Conservation (phyloP, 2,797 vertebrate species). For the Sebastes taczanowskii region DNA sequence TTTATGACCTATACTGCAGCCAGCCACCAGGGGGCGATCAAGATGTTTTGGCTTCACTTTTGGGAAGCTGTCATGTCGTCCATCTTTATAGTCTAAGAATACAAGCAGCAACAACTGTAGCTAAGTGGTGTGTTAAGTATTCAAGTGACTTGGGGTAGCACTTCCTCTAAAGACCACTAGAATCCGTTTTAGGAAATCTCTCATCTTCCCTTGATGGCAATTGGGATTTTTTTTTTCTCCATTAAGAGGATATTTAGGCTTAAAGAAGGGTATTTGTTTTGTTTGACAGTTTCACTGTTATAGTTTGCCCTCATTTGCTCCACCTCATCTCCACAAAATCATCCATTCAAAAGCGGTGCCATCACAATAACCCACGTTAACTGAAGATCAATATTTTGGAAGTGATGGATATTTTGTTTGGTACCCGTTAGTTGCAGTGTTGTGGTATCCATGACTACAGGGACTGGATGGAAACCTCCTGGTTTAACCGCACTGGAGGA, state of each 20-base stretch:
- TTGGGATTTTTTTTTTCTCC: neutral
- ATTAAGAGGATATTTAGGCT: neutral
- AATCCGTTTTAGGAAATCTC: neutral
- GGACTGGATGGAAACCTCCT: conserved; percentile 72
- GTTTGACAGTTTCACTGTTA: neutral
- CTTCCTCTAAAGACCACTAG: neutral
- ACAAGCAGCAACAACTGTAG: neutral
- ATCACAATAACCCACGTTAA: neutral
- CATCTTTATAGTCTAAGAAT: too few relatives aligned
- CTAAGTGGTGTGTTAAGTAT: too few relatives aligned
- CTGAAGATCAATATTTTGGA: neutral
- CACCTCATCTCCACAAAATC: neutral
- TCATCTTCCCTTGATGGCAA: neutral
- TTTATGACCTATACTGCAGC: too few relatives aligned
- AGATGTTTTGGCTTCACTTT: too few relatives aligned
- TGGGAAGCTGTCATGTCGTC: too few relatives aligned
- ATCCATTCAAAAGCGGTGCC: neutral
- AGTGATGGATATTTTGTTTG: neutral
- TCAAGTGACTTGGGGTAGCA: neutral
- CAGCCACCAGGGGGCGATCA: too few relatives aligned
- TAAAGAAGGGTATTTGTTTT: neutral
- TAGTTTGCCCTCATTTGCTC: neutral
- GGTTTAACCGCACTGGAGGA: conserved; percentile 65
- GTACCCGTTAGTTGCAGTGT: conserved; percentile 63
- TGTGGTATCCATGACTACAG: conserved; percentile 72